Conservation (phyloP, 2,888 invertebrate genomes). For the Asteroscopus sphinx region DNA sequence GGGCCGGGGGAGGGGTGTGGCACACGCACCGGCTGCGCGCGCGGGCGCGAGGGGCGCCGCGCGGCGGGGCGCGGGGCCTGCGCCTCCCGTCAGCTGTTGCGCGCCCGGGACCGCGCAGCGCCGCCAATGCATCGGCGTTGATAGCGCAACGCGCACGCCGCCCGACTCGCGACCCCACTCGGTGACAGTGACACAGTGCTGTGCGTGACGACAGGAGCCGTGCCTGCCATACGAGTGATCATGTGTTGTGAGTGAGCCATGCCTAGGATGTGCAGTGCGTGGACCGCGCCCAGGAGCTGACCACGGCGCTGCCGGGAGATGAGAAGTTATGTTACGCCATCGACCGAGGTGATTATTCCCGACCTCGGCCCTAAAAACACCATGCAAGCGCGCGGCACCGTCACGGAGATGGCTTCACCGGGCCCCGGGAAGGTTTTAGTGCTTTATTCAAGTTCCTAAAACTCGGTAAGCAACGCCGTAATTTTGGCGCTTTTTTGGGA, state of each 20-base stretch:
- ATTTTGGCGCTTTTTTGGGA: conserved; percentile 75
- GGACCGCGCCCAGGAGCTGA: conserved; percentile 80
- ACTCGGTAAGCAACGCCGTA: conserved; percentile 77
- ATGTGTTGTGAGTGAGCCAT: conserved; percentile 76
- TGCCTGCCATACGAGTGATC: conserved; percentile 63
- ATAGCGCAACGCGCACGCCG: conserved; percentile 83
- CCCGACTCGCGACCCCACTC: conserved; percentile 66
- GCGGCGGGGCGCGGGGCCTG: conserved; percentile 73
- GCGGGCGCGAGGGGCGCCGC: conserved; percentile 71
- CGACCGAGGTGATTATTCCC: conserved; percentile 89
- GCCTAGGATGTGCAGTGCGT: conserved; percentile 80
- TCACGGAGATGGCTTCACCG: conserved; percentile 66
- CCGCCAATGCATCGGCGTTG: conserved; percentile 88
- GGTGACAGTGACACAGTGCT: conserved; percentile 76
- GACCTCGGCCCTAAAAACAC: conserved; percentile 81
- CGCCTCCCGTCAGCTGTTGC: conserved; percentile 90
- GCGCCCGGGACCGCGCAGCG: conserved; percentile 85
- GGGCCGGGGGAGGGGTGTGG: conserved; percentile 74
- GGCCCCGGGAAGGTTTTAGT: conserved; percentile 49
- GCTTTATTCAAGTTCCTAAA: conserved; percentile 58
- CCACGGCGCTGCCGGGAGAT: conserved; percentile 81
- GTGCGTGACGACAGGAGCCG: conserved; percentile 68
- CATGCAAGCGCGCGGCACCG: conserved; percentile 80
- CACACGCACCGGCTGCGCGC: conserved; percentile 85
- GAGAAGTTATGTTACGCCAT: conserved; percentile 87